These are phyloP conservation scores for Corythornis cristatus DNA, from an alignment of 2,113 vertebrate genomes.

Conservation along the genomic window DNA sequence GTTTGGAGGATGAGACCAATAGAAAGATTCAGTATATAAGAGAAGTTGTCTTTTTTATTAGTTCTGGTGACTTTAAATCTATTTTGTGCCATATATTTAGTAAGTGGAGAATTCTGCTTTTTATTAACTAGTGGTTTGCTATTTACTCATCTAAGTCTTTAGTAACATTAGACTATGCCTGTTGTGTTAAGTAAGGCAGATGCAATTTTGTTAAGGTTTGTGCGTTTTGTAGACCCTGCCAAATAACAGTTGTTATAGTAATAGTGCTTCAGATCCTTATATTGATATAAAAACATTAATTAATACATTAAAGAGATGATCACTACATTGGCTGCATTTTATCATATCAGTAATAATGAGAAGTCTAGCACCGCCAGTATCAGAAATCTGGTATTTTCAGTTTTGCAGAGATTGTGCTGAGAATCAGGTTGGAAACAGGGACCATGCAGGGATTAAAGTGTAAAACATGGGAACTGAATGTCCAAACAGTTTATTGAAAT, in stretches of 20 bases:
- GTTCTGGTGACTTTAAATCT: not conserved
- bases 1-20: not conserved
- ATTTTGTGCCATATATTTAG: not conserved
- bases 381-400: not conserved
- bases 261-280: not conserved
- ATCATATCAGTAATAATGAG: not conserved
- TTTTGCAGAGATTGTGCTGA: not conserved
- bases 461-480: not conserved
- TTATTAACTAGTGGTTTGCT: not conserved
- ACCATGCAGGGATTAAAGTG: not conserved
- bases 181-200: not conserved
- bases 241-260: not conserved
- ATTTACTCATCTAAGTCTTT: not conserved
- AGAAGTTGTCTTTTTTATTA: not conserved
- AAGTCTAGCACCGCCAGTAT: not conserved
- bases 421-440: not conserved
- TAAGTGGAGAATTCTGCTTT: not conserved
- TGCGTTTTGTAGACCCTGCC: not conserved
- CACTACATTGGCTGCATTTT: not conserved
- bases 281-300: not conserved
- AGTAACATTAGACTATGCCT: not conserved
- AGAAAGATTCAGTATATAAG: not conserved
- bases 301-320: not conserved
- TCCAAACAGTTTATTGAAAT: constrained; percentile 11
- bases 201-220: not conserved